Conservation (phyloP, 2,888 invertebrate genomes). For the Pammene fasciana region DNA sequence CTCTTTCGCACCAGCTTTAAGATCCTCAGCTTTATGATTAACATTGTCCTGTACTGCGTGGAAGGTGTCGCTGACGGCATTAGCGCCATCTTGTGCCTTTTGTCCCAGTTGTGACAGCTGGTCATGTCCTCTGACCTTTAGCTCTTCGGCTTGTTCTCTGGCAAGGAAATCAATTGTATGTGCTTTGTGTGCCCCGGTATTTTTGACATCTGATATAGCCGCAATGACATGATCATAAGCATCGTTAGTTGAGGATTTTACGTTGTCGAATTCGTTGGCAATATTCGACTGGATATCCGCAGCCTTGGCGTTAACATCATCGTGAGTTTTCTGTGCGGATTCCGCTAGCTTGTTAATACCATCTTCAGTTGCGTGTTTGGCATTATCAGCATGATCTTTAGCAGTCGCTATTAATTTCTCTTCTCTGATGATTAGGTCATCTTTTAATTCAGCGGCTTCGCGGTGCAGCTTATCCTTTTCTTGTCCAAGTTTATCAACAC, state of each 20-base stretch:
- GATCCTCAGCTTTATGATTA: constrained; percentile 59
- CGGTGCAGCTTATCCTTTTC: constrained; percentile 70
- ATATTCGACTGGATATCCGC: constrained; percentile 57
- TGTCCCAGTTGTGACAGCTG: constrained; percentile 59
- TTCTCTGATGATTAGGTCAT: constrained; percentile 59
- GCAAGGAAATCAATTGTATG: constrained; percentile 69
- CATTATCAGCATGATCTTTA: constrained; percentile 55
- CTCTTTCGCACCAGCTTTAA: constrained; percentile 59
- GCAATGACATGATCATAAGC: constrained; percentile 66
- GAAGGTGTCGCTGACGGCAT: constrained; percentile 59
- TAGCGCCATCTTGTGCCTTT: constrained; percentile 64
- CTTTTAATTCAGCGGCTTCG: constrained; percentile 57
- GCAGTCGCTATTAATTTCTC: constrained; percentile 56
- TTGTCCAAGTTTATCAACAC: constrained; percentile 63
- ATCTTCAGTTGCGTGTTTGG: constrained; percentile 54
- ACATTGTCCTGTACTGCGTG: constrained; percentile 59
- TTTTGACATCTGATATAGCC: constrained; percentile 61
- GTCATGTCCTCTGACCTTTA: constrained; percentile 60
- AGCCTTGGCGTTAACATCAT: constrained; percentile 54
- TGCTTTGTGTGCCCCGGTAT: constrained; percentile 69
- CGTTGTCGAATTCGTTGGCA: constrained; percentile 55
- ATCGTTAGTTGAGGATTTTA: constrained; percentile 59
- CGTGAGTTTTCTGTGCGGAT: constrained; percentile 56
- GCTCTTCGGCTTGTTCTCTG: constrained; percentile 68
- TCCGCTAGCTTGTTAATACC: constrained; percentile 59